Evolutionary conservation across 1,140 invertebrate genomes (phyloP), one percentile per base, ranked within the genome.

Genomic region (Leptopilina boulardi): DNA sequence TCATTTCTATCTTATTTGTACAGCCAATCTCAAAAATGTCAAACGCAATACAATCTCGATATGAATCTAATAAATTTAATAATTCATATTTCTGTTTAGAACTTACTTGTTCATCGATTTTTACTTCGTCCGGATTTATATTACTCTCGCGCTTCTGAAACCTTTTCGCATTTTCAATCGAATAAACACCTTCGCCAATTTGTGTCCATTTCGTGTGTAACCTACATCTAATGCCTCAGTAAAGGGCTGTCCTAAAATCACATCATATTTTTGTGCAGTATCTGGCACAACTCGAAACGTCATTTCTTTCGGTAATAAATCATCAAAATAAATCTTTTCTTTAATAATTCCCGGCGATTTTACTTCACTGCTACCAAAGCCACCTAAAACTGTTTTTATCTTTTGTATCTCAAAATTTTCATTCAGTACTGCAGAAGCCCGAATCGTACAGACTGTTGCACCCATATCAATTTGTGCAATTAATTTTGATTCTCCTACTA

Each of bases 211-310:
- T 3, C 34, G 34, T 38, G 34, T 38, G 34, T 38, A 78, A 1
- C 38, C 76, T 10, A 81, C 23, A 47, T 81, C 74, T 11, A 71
- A 34, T 9, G 71, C 34, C 13, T 80, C 76, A 6, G 79, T 80
- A 71, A 77, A 80, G 6, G 76, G 74, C 8, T 38, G 34, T 0
- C 34, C 34, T 38, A 38, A 38, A 38, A 38, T 38, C 9, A 38
- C 8, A 38, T 38, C 34, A 38, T 3, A 9, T 0, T 38, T 38
- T 9, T 38, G 34, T 38, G 34, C 34, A 3, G 34, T 38, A 9
- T 38, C 5, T 9, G 34, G 34, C 2, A 38, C 34, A 6, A 38
- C 34, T 38, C 34, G 2, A 41, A 44, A 44, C 8, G 76, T 56
- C 0, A 38, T 38, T 6, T 26, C 5, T 18, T 70, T 44, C 2